Base-by-base conservation (phyloP, 2,113 vertebrate genomes). In the Malurus elegans region DNA sequence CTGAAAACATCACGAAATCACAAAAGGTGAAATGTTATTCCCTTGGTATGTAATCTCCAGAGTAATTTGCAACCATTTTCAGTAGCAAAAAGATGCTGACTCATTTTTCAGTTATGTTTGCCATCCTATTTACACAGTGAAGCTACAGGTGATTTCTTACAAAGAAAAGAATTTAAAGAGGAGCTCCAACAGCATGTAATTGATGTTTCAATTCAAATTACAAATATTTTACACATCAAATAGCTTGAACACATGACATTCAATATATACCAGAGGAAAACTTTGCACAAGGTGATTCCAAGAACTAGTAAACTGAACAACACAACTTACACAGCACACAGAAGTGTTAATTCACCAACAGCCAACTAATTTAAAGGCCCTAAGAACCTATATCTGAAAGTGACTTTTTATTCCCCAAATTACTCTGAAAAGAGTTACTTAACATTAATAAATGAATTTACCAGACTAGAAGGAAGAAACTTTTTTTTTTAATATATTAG, bases 1-100 rank as follows among this genome's bases (percentile, higher is more conserved):
- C 53, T 91, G 76, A 79, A 96, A 96, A 97, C 65, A 95, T 73
- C 73, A 86, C 36, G 86, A 94, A 96, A 73, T 31, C 40, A 64
- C n/a, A 82, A 82, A 45, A 90, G 28, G 42, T 2, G 4, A 86
- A 96, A 88, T 54, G 45, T 69, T 88, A 81, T 47, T 94, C 86
- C 91, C 72, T 88, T 70, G 73, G 36, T 40, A 70, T 8, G 9
- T 58, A 61, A 88, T 85, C 72, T 76, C n/a, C 83, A 53, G 36
- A 71, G 61, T 44, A 14, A 83, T 85, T 69, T 91, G 57, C 64
- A 95, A 85, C 18, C 36, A 78, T 42, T 91, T 83, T 32, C 32
- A 91, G 76, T 1, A 90, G 50, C 44, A 94, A 95, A 47, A 86
- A 90, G 88, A 69, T 20, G 70, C 50, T 31, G 87, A 58, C 69